Evolutionary conservation across 2,888 invertebrate genomes (phyloP).

Genomic region (Synergus japonicus): DNA sequence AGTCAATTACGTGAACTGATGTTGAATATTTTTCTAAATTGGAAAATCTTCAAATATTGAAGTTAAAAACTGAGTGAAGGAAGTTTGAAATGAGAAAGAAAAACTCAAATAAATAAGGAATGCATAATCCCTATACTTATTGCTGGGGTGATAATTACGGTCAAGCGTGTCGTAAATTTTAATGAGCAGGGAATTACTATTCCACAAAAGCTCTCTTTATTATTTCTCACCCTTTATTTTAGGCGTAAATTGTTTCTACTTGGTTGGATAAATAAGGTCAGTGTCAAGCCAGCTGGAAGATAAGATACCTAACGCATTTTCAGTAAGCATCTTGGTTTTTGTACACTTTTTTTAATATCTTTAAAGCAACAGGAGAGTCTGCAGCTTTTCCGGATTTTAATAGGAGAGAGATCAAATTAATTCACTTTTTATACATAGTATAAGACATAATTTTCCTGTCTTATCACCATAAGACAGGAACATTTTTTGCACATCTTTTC

Average conservation of each 20-base stretch:
- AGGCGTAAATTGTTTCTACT: constrained; percentile 18
- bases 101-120: not conserved
- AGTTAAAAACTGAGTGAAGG: not conserved
- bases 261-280: constrained; percentile 26
- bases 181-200: not conserved
- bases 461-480: too few relatives aligned
- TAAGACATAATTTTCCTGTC: too few relatives aligned
- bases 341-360: not conserved
- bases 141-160: not conserved
- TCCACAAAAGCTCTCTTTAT: not conserved
- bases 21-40: not conserved
- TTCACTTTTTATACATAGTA: not conserved
- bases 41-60: not conserved
- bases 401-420: constrained; percentile 6
- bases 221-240: constrained; percentile 2
- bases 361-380: constrained; percentile 26
- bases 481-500: too few relatives aligned
- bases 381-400: constrained; percentile 2
- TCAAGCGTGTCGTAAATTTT: not conserved
- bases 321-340: constrained; percentile 8
- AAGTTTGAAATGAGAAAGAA: not conserved
- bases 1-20: not conserved
- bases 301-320: not conserved
- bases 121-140: not conserved
- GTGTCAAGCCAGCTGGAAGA: constrained; percentile 14